A percentile compares a stretch with the other conserved stretches of the same genome.
These are phyloP conservation scores for Thera obeliscata DNA, from an alignment of 2,888 invertebrate genomes.

Conservation along the genomic window DNA sequence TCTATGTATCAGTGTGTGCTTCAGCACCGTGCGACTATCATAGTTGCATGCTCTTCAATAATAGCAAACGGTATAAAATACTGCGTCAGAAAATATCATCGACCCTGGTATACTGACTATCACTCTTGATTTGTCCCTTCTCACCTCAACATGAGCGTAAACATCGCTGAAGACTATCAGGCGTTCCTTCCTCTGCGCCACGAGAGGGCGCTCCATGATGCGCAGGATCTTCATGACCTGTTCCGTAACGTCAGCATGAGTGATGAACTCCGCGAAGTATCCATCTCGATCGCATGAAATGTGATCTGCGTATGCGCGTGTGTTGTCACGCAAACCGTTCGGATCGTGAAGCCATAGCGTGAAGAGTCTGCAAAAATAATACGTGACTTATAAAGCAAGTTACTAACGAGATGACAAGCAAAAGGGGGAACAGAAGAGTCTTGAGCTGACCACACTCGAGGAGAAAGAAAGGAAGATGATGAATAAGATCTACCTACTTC, in stretches of 20 bases:
- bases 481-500: too few relatives aligned
- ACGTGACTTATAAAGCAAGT: too few relatives aligned
- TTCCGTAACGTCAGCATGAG: slow-evolving; percentile 70
- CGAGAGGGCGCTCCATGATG: slow-evolving; percentile 72
- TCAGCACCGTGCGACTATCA: neutral
- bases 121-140: neutral
- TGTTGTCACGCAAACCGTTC: slow-evolving; percentile 68
- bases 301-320: slow-evolving; percentile 57
- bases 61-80: too few relatives aligned
- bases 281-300: slow-evolving; percentile 72
- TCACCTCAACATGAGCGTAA: slow-evolving; percentile 75
- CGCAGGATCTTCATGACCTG: slow-evolving; percentile 70
- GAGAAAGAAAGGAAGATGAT: too few relatives aligned
- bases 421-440: neutral
- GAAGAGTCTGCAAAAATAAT: slow-evolving; percentile 56
- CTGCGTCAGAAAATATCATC: too few relatives aligned
- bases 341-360: slow-evolving; percentile 75
- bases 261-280: slow-evolving; percentile 70
- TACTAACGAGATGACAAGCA: neutral
- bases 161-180: slow-evolving; percentile 70
- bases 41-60: neutral
- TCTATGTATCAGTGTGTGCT: neutral
- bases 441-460: too few relatives aligned
- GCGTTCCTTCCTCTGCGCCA: slow-evolving; percentile 64
- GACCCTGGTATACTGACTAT: too few relatives aligned